These are phyloP conservation scores for Chirona hameri DNA, from an alignment of 2,888 invertebrate species.

Conservation along the genomic window DNA sequence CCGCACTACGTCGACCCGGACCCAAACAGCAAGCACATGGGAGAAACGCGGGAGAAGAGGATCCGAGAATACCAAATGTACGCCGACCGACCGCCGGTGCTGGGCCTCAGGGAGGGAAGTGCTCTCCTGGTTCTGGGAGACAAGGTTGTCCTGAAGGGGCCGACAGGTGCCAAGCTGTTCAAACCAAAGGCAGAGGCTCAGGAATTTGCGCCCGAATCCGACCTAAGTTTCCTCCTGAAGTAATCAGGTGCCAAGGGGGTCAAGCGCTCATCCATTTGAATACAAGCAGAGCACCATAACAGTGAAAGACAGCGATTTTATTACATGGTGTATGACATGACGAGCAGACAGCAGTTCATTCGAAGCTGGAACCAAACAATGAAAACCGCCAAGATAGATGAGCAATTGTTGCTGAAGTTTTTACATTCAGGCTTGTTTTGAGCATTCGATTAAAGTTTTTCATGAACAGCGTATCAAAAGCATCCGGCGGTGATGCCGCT, in stretches of 20 bases:
- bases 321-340: too few relatives aligned
- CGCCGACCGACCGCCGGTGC: conserved; percentile 57
- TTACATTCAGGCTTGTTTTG: too few relatives aligned
- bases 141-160: conserved; percentile 59
- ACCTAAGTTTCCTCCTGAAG: conserved; percentile 58
- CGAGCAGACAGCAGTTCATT: too few relatives aligned
- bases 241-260: neutral
- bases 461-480: too few relatives aligned
- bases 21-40: conserved; percentile 63
- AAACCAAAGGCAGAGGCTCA: conserved; percentile 56
- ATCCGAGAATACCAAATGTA: conserved; percentile 64
- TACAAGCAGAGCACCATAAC: too few relatives aligned
- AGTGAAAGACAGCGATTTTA: too few relatives aligned
- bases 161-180: conserved; percentile 62
- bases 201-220: conserved; percentile 56
- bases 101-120: conserved; percentile 70
- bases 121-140: conserved; percentile 60
- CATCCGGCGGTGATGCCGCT: too few relatives aligned
- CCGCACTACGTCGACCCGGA: conserved; percentile 72
- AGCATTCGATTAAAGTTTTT: too few relatives aligned
- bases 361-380: too few relatives aligned
- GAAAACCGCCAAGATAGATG: too few relatives aligned
- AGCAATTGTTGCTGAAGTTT: too few relatives aligned
- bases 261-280: too few relatives aligned
- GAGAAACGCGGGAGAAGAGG: conserved; percentile 72